These are phyloP conservation scores for Coreius guichenoti DNA, from an alignment of 2,797 vertebrate species.

Conservation along the genomic window DNA sequence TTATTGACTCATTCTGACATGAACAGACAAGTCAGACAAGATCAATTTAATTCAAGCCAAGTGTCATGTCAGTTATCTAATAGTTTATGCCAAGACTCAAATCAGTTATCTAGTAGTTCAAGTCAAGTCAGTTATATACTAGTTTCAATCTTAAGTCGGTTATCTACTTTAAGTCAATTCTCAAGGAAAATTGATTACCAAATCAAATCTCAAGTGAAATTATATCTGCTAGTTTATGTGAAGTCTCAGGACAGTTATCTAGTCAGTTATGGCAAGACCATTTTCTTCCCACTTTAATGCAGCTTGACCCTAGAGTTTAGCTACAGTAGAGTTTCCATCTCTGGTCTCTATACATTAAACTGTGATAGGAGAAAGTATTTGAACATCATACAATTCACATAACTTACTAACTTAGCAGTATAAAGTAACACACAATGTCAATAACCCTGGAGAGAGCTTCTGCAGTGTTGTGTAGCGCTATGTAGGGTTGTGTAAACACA, in stretches of 20 bases:
- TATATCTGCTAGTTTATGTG: background rate
- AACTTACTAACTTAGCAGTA: background rate
- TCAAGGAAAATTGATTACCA: background rate
- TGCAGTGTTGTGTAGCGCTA: constrained; percentile 4
- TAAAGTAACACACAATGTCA: background rate
- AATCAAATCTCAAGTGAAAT: background rate
- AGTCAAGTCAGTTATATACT: background rate
- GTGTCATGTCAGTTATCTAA: background rate
- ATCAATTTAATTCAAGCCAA: too few species aligned
- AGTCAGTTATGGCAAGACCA: too few species aligned
- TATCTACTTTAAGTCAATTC: background rate
- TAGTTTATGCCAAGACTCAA: background rate
- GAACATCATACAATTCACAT: background rate
- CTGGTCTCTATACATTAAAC: background rate
- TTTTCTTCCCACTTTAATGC: background rate
- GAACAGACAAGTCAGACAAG: background rate
- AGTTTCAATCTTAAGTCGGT: background rate
- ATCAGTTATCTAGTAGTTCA: background rate
- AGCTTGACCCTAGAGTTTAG: background rate
- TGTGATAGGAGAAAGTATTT: background rate
- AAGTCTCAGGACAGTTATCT: background rate
- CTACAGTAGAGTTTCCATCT: background rate
- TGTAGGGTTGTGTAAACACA: constrained; percentile 15
- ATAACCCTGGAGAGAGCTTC: background rate
- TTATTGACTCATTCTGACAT: background rate